Conservation (phyloP, 2,113 vertebrate species). For the Perca fluviatilis region DNA sequence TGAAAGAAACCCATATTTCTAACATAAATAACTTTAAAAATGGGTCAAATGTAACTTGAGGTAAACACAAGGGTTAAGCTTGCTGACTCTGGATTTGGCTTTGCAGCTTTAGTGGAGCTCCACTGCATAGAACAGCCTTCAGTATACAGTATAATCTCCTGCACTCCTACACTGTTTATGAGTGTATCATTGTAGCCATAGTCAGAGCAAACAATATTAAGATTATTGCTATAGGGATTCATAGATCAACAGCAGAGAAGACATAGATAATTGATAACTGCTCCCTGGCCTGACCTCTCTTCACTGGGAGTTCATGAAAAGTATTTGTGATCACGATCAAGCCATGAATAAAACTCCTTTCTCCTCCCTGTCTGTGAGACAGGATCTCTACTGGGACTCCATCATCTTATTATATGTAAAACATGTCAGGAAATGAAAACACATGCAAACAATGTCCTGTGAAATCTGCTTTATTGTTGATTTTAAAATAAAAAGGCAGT, state of each 20-base stretch:
- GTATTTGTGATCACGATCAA: neutral
- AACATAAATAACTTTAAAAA: too few relatives aligned
- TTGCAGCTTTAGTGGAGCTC: too few relatives aligned
- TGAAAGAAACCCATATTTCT: too few relatives aligned
- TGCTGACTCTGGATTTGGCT: neutral
- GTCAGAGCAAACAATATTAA: neutral
- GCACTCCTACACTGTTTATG: neutral
- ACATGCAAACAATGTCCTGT: too few relatives aligned
- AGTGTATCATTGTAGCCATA: neutral
- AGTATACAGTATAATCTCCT: neutral
- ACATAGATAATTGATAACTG: neutral
- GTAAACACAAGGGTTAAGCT: neutral
- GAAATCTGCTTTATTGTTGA: neutral
- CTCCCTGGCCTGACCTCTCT: neutral
- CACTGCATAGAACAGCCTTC: neutral
- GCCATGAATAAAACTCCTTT: neutral
- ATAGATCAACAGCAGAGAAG: neutral
- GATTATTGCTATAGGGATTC: neutral
- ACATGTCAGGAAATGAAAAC: slow-evolving; percentile 2
- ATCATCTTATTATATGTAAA: neutral
- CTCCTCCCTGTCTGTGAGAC: neutral
- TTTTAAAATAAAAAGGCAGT: neutral
- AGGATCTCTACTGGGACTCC: neutral
- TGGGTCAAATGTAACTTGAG: too few relatives aligned
- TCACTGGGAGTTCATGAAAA: neutral